Evolutionary conservation across 2,888 invertebrate species (phyloP).

Genomic region (Byasa hedistus): DNA sequence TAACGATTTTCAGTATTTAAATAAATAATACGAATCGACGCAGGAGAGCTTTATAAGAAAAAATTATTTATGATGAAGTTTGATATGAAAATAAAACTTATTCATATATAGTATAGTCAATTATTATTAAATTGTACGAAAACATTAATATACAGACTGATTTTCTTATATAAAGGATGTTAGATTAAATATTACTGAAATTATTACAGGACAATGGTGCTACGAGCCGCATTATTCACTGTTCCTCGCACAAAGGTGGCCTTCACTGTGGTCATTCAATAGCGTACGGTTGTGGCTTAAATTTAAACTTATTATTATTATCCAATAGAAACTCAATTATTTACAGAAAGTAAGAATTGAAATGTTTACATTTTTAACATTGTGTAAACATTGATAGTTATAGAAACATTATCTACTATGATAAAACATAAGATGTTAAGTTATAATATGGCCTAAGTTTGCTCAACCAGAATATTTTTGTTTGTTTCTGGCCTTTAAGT

Average conservation of each 20-base stretch:
- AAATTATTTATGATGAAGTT: too few relatives aligned
- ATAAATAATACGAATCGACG: too few relatives aligned
- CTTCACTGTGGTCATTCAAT: not conserved
- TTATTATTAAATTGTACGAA: not conserved
- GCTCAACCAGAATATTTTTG: too few relatives aligned
- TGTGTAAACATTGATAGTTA: too few relatives aligned
- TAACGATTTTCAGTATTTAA: too few relatives aligned
- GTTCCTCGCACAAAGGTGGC: constrained; percentile 19
- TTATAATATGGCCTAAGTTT: too few relatives aligned
- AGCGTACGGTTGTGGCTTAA: not conserved
- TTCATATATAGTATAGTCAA: too few relatives aligned
- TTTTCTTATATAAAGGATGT: constrained; percentile 2
- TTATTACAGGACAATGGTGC: constrained; percentile 24
- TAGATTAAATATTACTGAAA: constrained; percentile 1
- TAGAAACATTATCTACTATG: too few relatives aligned
- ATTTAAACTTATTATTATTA: not conserved
- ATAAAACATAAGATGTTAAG: too few relatives aligned
- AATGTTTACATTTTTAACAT: not conserved
- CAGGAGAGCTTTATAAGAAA: too few relatives aligned
- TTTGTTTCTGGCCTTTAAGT: too few relatives aligned
- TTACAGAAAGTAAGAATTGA: not conserved
- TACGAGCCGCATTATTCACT: constrained; percentile 18
- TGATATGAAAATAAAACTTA: too few relatives aligned
- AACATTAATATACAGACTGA: not conserved
- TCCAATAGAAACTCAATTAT: not conserved